Evolutionary conservation across 2,113 vertebrate species (phyloP).

Genomic region (Colaptes auratus): DNA sequence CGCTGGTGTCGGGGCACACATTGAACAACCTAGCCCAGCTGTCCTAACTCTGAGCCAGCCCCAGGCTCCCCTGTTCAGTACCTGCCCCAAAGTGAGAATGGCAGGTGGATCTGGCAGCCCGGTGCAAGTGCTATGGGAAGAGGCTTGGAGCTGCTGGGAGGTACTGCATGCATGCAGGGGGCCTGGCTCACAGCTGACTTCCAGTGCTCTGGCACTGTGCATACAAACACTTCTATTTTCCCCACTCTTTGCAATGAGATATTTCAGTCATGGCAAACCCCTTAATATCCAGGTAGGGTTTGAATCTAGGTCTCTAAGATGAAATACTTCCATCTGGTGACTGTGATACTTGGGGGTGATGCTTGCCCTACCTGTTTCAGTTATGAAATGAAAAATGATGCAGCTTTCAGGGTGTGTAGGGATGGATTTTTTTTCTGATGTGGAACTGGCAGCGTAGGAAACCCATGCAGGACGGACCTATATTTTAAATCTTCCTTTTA

Average conservation of each 20-base stretch:
- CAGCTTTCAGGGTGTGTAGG: neutral
- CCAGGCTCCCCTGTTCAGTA: neutral
- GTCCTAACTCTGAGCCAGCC: neutral
- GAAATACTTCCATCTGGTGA: neutral
- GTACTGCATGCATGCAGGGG: rapidly evolving
- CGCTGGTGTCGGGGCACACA: neutral
- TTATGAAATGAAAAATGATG: neutral
- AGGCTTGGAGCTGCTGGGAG: neutral
- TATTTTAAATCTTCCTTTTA: neutral
- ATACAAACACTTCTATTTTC: neutral
- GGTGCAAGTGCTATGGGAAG: neutral
- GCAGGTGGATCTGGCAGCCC: neutral
- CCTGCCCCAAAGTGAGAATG: neutral
- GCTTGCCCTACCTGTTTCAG: neutral
- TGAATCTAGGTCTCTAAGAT: neutral
- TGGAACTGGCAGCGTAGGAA: neutral
- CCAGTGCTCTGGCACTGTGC: neutral
- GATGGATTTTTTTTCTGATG: neutral
- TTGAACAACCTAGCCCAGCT: neutral
- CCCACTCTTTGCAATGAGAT: neutral
- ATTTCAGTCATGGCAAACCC: neutral
- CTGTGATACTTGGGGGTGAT: neutral
- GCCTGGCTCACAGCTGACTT: neutral
- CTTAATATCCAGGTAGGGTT: neutral
- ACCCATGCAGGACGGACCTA: neutral